Percentiles rank a stretch among this genome's conserved stretches.
phyloP scores from a whole-genome alignment of 2,888 invertebrate genomes.

The Plebejus argus region DNA sequence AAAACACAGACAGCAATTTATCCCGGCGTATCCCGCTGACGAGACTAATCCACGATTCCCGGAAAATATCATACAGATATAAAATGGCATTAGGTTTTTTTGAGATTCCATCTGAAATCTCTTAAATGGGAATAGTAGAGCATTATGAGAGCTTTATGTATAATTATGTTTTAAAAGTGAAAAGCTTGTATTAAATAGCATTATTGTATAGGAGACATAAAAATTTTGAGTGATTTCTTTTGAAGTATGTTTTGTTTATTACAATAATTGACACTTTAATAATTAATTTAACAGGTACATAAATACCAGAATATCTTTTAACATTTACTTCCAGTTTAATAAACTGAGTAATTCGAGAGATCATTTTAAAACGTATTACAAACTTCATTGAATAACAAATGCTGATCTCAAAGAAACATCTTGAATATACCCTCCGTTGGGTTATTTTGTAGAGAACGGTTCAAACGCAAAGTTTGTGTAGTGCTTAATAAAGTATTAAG shows the following conservation, averaged over 20 bases:
- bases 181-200: neutral
- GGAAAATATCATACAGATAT: slow-evolving; percentile 25
- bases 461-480: neutral
- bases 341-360: neutral
- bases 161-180: neutral
- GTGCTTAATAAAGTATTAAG: slow-evolving; percentile 29
- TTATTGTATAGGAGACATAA: neutral
- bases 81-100: slow-evolving; percentile 9
- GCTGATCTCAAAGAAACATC: slow-evolving; percentile 10
- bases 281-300: neutral
- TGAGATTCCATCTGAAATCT: neutral
- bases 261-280: too few relatives aligned
- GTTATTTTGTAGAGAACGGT: slow-evolving; percentile 1
- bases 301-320: neutral
- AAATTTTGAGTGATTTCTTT: neutral
- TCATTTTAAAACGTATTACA: neutral
- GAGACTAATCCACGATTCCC: slow-evolving; percentile 35
- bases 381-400: slow-evolving; percentile 5
- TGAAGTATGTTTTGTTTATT: too few relatives aligned
- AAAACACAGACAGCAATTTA: slow-evolving; percentile 62
- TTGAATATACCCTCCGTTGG: neutral
- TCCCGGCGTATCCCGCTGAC: slow-evolving; percentile 51
- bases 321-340: neutral
- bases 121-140: neutral
- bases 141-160: neutral